Percentiles rank a stretch among this genome's conserved stretches.
Conservation (phyloP, 2,888 invertebrate genomes). For the Brachylomia viminalis region DNA sequence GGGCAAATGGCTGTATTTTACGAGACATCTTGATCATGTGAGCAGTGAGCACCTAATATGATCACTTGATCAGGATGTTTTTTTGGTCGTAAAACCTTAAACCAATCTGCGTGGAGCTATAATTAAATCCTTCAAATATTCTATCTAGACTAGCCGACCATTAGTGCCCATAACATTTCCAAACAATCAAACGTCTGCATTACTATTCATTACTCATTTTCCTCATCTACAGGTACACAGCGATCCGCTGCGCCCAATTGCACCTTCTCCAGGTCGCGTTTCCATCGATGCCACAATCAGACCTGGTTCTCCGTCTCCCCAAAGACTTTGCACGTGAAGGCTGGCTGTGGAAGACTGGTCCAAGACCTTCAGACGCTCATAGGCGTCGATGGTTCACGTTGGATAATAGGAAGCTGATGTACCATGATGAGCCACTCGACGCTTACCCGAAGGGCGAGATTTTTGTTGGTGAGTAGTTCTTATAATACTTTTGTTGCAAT, state of each 20-base stretch:
- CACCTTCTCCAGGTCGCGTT: slow-evolving; percentile 96
- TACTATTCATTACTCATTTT: background rate
- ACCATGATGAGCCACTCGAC: slow-evolving; percentile 96
- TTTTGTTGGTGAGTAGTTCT: slow-evolving; percentile 92
- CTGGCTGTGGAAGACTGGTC: slow-evolving; percentile 97
- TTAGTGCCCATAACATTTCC: background rate
- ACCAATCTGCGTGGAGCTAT: background rate
- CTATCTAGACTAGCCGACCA: background rate
- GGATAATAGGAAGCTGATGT: slow-evolving; percentile 97
- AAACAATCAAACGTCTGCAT: background rate
- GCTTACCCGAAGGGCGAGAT: slow-evolving; percentile 98
- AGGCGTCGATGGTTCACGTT: slow-evolving; percentile 97
- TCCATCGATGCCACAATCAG: slow-evolving; percentile 93
- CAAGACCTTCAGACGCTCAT: slow-evolving; percentile 94
- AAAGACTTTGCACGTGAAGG: slow-evolving; percentile 96
- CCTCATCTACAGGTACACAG: slow-evolving; percentile 90
- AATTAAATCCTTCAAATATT: background rate
- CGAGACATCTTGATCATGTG: background rate
- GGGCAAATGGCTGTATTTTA: background rate
- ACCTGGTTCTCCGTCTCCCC: slow-evolving; percentile 93
- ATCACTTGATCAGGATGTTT: too few species aligned
- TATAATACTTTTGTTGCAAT: background rate
- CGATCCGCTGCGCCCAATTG: slow-evolving; percentile 95
- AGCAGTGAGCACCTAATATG: background rate
- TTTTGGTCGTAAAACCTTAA: background rate